Evolutionary conservation across 2,113 vertebrate species (phyloP).

Genomic region (Acrocephalus arundinaceus): DNA sequence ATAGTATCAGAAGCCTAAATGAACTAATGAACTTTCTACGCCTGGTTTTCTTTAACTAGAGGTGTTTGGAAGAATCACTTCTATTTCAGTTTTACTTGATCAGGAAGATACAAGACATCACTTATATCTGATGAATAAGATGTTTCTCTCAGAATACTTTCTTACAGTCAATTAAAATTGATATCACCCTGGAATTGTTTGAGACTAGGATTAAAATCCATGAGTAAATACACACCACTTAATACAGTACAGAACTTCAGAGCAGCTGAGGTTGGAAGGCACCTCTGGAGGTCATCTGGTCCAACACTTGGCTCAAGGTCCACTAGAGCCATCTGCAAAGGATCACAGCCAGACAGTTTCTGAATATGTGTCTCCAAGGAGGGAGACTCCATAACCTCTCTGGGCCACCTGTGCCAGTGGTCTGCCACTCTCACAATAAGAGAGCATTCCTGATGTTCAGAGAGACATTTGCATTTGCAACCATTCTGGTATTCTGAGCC

Average conservation of each 20-base stretch:
- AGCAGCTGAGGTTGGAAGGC: not conserved
- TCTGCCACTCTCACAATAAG: not conserved
- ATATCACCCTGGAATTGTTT: not conserved
- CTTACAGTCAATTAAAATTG: not conserved
- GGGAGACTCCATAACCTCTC: not conserved
- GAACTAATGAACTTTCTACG: not conserved
- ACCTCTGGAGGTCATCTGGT: not conserved
- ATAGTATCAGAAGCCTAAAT: not conserved
- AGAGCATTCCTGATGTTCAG: not conserved
- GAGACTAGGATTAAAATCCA: not conserved
- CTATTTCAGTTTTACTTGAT: not conserved
- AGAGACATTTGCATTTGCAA: not conserved
- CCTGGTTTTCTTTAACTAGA: not conserved
- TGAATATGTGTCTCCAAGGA: not conserved
- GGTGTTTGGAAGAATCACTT: not conserved
- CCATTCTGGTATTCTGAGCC: not conserved
- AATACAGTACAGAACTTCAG: not conserved
- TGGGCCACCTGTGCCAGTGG: not conserved
- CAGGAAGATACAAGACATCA: not conserved
- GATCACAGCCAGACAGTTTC: not conserved
- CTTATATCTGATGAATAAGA: not conserved
- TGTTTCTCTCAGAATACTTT: not conserved
- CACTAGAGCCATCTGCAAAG: not conserved
- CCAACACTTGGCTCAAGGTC: not conserved
- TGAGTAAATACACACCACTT: not conserved